Evolutionary conservation across 2,888 invertebrate genomes (phyloP), one percentile per base, ranked within the genome.

Genomic region (Chaetogeoica ovagalla): DNA sequence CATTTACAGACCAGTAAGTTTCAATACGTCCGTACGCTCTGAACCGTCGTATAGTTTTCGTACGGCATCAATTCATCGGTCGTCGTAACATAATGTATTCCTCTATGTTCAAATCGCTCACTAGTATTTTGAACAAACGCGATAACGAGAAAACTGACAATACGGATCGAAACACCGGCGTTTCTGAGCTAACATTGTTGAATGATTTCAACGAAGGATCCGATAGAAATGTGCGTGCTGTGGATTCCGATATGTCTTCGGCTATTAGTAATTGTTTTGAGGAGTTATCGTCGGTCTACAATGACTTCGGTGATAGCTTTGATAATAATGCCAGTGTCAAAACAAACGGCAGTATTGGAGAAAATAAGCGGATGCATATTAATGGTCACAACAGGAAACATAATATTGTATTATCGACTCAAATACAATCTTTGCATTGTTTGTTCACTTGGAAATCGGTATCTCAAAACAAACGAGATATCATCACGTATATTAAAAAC

Each of bases 371-470:
- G 60, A 60, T 23, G 21, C 19, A 23, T n/a, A 3, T 37, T 17
- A 19, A 21, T 19, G 19, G 52, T 57, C 21, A 5, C 39, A 37
- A 39, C 11, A 65, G 57, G 15, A 37, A 39, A 17, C 30, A 4
- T 4, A 55, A 65, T 15, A 65, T 7, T 21, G 11, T 39, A 55
- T 39, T 65, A 39, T 23, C 23, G 1, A 13, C 39, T 39, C 21
- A 62, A 77, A 69, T 77, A 2, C 3, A 77, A 21, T 69, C 77
- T 70, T 77, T 77, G 21, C 77, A 77, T 17, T 77, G 77, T 39
- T 70, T 77, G 17, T 77, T 70, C 62, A 69, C 77, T 1, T 77
- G 77, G 77, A 37, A 62, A 17, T 55, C 21, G 52, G 62, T 70
- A 62, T 7, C 19, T 0, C 13, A 11, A 52, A 60, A 48, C 2